Conservation (phyloP, 2,113 vertebrate genomes). For the Cygnus buccinator region DNA sequence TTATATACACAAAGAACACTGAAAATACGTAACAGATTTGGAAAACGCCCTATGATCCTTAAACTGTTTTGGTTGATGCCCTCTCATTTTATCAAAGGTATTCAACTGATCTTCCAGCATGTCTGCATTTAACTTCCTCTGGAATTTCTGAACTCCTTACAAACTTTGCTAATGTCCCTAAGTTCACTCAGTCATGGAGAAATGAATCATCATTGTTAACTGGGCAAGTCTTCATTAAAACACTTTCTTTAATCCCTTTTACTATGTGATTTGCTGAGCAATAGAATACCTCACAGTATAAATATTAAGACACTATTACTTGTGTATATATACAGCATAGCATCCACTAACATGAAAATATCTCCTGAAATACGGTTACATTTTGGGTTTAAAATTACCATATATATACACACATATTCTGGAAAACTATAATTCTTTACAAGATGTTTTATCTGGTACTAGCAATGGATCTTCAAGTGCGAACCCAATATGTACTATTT, state of each 20-base stretch:
- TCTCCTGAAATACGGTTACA: not conserved
- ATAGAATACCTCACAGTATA: not conserved
- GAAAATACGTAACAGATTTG: not conserved
- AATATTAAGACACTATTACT: not conserved
- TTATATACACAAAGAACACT: not conserved
- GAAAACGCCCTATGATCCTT: not conserved
- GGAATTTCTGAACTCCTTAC: not conserved
- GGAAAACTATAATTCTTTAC: not conserved
- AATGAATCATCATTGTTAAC: not conserved
- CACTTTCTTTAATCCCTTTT: not conserved
- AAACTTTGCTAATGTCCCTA: not conserved
- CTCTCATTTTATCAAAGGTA: not conserved
- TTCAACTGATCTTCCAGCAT: not conserved
- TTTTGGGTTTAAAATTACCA: not conserved
- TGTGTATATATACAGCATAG: not conserved
- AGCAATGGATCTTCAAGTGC: not conserved
- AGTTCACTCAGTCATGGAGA: not conserved
- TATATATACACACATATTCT: not conserved
- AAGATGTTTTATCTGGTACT: not conserved
- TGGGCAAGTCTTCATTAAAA: not conserved
- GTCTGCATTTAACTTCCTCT: not conserved
- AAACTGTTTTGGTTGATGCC: not conserved
- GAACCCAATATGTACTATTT: not conserved
- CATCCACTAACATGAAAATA: not conserved
- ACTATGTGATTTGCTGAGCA: not conserved